A percentile compares a stretch with the other conserved stretches of the same genome.
These are phyloP conservation scores for Centroberyx gerrardi DNA, from an alignment of 2,797 vertebrate genomes.

Conservation along the genomic window DNA sequence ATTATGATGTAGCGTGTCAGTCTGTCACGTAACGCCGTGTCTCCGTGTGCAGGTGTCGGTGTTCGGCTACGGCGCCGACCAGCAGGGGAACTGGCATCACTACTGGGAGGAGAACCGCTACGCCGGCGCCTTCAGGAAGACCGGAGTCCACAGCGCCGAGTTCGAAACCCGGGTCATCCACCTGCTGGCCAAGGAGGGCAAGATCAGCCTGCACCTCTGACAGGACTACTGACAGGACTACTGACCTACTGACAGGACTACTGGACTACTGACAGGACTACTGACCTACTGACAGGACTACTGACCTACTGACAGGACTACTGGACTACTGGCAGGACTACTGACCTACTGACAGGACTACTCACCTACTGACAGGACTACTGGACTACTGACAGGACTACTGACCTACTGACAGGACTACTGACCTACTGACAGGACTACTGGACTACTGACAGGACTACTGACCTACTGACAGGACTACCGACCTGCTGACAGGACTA, in stretches of 20 bases:
- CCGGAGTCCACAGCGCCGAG: slow-evolving; percentile 85
- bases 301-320: too few species aligned
- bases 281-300: not conserved
- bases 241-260: not conserved
- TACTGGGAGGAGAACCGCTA: slow-evolving; percentile 88
- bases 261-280: too few species aligned
- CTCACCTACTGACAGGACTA: too few species aligned
- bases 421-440: too few species aligned
- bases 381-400: too few species aligned
- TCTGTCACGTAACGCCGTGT: slow-evolving; percentile 2
- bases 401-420: too few species aligned
- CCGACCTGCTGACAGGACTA: slow-evolving; percentile 21
- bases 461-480: not conserved
- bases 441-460: too few species aligned
- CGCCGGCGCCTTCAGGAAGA: slow-evolving; percentile 86
- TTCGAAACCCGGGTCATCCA: slow-evolving; percentile 78
- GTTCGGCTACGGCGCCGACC: slow-evolving; percentile 89
- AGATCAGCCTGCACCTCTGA: slow-evolving; percentile 77
- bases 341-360: too few species aligned
- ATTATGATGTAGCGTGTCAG: not conserved
- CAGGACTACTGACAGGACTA: not conserved
- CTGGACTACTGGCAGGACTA: too few species aligned
- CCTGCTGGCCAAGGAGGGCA: slow-evolving; percentile 73
- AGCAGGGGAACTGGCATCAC: slow-evolving; percentile 89
- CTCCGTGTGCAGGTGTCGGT: slow-evolving; percentile 84